Evolutionary conservation across 2,797 vertebrate species (phyloP), one percentile per base, ranked within the genome.

Genomic region (Onychomys leucogaster): DNA sequence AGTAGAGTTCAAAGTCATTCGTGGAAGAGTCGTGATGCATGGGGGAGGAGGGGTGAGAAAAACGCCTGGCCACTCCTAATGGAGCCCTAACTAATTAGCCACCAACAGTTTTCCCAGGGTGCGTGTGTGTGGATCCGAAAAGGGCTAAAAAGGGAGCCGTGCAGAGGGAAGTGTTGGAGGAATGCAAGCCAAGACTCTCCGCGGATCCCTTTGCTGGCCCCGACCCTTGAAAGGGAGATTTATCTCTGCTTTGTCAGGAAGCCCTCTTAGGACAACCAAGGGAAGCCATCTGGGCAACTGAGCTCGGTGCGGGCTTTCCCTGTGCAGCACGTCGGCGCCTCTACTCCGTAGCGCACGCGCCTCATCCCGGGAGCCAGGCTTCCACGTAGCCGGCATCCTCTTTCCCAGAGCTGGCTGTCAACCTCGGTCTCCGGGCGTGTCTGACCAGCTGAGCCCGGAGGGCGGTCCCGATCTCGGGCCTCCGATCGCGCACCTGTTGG

Each of bases 211-310:
- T 82, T 67, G 85, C 57, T 61, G 59, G 63, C 69, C 46, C 34
- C 21, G 67, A 73, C 96, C 41, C 93, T 95, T 52, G 73, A 85
- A 92, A 92, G n/a, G 32, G 69, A 78, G 17, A 89, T 86, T 75
- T n/a, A 1, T 84, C 49, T 89, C 88, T 41, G 41, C 43, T 89
- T 77, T 81, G 43, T 52, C 65, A 86, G 55, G 32, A 69, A 88
- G n/a, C 37, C 6, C n/a, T 69, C 87, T 71, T 55, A 2, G 37
- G 81, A 82, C 57, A 71, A 80, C 46, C 73, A 0, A 75, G 37
- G 63, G 67, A 59, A 46, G 57, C 67, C 8, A 12, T 49, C 65
- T 16, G 78, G 73, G 46, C 84, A 83, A 49, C 34, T 73, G 34
- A 82, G 21, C 2, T 37, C 10, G 0, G 75, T 43, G 41, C 27